A percentile compares a stretch with the other conserved stretches of the same genome.
phyloP scores from a whole-genome alignment of 2,113 vertebrate species.

The Zosterops borbonicus region DNA sequence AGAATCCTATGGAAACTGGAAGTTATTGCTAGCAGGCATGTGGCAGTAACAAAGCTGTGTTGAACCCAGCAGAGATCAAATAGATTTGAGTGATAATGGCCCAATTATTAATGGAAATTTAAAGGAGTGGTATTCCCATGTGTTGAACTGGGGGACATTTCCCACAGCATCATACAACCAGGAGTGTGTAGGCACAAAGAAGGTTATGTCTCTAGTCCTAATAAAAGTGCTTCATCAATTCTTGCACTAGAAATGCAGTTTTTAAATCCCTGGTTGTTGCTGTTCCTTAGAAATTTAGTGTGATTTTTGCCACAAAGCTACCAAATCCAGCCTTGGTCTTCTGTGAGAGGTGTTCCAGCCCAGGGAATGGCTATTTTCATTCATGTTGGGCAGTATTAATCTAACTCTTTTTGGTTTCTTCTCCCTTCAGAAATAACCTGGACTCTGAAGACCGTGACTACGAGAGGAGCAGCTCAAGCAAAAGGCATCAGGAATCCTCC shows the following conservation, averaged over 20 bases:
- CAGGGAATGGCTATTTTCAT: background rate
- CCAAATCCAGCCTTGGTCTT: background rate
- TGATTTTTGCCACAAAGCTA: background rate
- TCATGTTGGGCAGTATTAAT: background rate
- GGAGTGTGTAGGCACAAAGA: background rate
- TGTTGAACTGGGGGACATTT: background rate
- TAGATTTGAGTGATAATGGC: background rate
- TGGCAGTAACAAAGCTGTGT: background rate
- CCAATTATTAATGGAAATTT: background rate
- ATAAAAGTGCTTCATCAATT: background rate
- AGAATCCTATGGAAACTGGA: background rate
- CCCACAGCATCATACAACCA: background rate
- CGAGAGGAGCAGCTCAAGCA: slow-evolving; percentile 71
- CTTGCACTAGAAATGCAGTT: background rate
- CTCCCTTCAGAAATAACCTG: slow-evolving; percentile 55
- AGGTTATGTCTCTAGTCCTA: background rate
- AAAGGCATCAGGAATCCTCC: slow-evolving; percentile 76
- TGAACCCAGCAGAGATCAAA: background rate
- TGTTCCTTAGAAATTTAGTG: background rate
- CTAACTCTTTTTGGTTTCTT: background rate
- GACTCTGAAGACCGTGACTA: slow-evolving; percentile 74
- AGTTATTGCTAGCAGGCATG: background rate
- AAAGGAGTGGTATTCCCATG: background rate
- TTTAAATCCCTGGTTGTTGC: background rate
- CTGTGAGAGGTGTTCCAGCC: background rate